Percentiles rank a stretch among this genome's conserved stretches.
These are phyloP conservation scores for Perca flavescens DNA, from an alignment of 2,113 vertebrate species.

Conservation along the genomic window DNA sequence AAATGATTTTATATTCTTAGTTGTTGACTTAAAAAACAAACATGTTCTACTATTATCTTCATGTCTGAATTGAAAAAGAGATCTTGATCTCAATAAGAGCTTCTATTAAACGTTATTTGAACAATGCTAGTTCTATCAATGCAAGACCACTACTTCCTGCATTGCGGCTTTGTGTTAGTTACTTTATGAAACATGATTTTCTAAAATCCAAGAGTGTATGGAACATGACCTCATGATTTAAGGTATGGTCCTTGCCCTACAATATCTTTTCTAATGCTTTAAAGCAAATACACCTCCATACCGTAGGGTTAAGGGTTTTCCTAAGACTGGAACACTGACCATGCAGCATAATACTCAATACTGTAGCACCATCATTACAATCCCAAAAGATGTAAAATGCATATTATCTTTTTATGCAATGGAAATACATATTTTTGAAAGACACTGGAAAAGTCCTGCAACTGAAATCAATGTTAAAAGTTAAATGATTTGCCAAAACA, in stretches of 20 bases:
- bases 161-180: background rate
- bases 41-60: background rate
- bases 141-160: background rate
- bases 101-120: background rate
- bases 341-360: background rate
- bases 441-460: background rate
- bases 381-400: background rate
- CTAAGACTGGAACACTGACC: background rate
- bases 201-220: background rate
- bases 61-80: background rate
- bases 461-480: background rate
- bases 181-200: background rate
- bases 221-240: slow-evolving; percentile 14
- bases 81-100: background rate
- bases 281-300: background rate
- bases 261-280: slow-evolving; percentile 8
- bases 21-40: background rate
- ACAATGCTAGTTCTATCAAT: background rate
- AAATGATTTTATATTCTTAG: background rate
- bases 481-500: background rate
- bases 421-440: background rate
- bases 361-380: background rate
- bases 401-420: background rate
- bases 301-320: background rate
- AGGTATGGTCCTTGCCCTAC: slow-evolving; percentile 7